Percentiles rank a stretch among this genome's conserved stretches.
phyloP scores from a whole-genome alignment of 2,113 vertebrate genomes.

The Tympanuchus pallidicinctus region DNA sequence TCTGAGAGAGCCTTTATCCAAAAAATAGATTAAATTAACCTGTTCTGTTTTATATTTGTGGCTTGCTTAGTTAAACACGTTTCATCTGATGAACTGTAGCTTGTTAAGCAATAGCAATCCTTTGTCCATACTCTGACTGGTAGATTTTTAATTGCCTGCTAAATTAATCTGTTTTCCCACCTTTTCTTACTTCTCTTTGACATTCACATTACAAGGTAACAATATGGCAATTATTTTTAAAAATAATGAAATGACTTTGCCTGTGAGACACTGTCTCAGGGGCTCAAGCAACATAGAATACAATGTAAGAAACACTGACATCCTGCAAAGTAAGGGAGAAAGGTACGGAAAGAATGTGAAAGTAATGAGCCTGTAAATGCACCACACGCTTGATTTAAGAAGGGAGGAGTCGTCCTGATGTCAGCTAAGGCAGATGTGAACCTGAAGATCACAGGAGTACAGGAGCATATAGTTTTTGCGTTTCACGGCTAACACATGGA shows the following conservation, averaged over 20 bases:
- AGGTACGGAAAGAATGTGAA: not conserved
- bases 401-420: not conserved
- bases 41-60: not conserved
- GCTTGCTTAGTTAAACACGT: not conserved
- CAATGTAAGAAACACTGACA: not conserved
- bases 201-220: not conserved
- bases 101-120: not conserved
- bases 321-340: not conserved
- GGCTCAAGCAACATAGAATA: not conserved
- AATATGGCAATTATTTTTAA: not conserved
- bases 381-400: not conserved
- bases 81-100: not conserved
- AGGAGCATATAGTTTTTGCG: not conserved
- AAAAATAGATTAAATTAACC: constrained; percentile 4
- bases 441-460: not conserved
- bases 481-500: not conserved
- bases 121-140: not conserved
- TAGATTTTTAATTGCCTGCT: constrained; percentile 25
- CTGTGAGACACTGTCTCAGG: not conserved
- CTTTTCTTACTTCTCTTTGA: constrained; percentile 19
- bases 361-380: not conserved
- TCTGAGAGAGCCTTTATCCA: not conserved
- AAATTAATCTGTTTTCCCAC: not conserved
- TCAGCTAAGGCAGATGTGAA: not conserved
- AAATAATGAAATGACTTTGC: not conserved